A percentile compares a stretch with the other conserved stretches of the same genome.
phyloP scores from a whole-genome alignment of 2,888 invertebrate species.

The Ichneumoninae sp. region DNA sequence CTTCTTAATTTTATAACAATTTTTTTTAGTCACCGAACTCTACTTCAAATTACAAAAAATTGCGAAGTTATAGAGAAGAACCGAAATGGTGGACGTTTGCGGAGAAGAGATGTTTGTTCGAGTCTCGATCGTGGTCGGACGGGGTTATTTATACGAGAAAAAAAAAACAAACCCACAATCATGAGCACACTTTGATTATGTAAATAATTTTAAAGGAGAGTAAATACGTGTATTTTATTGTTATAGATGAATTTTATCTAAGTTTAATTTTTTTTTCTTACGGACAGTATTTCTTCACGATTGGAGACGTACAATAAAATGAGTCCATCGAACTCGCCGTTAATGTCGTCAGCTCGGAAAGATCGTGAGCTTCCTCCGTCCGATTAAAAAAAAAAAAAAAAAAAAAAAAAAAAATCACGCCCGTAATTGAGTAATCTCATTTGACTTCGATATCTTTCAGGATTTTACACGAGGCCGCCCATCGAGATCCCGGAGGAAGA shows the following conservation, averaged over 20 bases:
- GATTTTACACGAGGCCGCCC: slow-evolving; percentile 8
- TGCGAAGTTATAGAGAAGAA: neutral
- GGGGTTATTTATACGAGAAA: neutral
- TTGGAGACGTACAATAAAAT: neutral
- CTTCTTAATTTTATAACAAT: neutral
- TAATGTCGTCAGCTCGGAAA: neutral
- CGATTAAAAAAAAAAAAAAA: neutral
- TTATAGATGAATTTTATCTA: slow-evolving; percentile 20
- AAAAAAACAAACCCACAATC: neutral
- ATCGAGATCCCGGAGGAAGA: slow-evolving; percentile 36
- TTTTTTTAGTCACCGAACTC: neutral
- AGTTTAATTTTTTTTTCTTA: slow-evolving; percentile 11
- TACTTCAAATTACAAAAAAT: neutral
- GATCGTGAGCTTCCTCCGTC: neutral
- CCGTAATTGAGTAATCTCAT: slow-evolving; percentile 1
- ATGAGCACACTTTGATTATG: slow-evolving; percentile 25
- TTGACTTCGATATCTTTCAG: slow-evolving; percentile 42
- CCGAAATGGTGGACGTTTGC: neutral
- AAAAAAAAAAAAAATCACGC: neutral
- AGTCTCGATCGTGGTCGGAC: neutral
- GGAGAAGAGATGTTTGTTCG: neutral
- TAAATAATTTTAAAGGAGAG: slow-evolving; percentile 37
- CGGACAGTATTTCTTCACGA: neutral
- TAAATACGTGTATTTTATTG: slow-evolving; percentile 31
- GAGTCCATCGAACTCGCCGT: neutral